A percentile compares a stretch with the other conserved stretches of the same genome.
These are phyloP conservation scores for Tethea ocularis DNA, from an alignment of 2,888 invertebrate genomes.

Conservation along the genomic window DNA sequence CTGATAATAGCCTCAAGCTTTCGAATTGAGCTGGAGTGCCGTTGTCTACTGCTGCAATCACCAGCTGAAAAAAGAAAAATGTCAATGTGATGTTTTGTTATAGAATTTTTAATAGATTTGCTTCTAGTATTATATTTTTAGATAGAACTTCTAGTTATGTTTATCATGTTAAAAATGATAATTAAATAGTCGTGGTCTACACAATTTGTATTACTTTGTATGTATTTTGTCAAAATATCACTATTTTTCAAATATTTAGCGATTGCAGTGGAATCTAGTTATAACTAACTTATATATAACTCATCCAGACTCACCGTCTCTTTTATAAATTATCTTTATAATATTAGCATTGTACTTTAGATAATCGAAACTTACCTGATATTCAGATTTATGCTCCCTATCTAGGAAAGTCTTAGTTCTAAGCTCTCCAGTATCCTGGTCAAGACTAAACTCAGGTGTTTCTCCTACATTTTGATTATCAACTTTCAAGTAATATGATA, in stretches of 20 bases:
- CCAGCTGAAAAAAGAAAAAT: constrained; percentile 80
- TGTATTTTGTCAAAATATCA: too few species aligned
- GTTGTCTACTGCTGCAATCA: constrained; percentile 92
- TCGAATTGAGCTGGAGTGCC: constrained; percentile 92
- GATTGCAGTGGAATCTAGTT: too few species aligned
- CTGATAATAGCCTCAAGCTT: constrained; percentile 88
- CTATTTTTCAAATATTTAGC: too few species aligned
- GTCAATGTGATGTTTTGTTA: background rate
- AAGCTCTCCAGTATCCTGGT: constrained; percentile 91
- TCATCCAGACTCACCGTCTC: too few species aligned
- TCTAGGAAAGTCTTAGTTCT: constrained; percentile 91
- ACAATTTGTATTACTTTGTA: too few species aligned
- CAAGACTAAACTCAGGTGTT: constrained; percentile 92
- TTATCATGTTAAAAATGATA: too few species aligned
- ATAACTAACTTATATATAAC: too few species aligned
- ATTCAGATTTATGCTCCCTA: constrained; percentile 85
- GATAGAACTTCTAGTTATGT: too few species aligned
- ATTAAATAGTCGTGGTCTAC: too few species aligned
- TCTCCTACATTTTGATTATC: constrained; percentile 90
- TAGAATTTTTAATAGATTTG: background rate
- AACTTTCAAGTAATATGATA: constrained; percentile 93
- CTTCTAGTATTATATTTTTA: too few species aligned
- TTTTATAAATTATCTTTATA: background rate
- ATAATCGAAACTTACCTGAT: constrained; percentile 56
- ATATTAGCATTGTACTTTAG: background rate